These are phyloP conservation scores for Antedon mediterranea DNA, from an alignment of 53 echinoderm and acorn worm genomes.

Conservation along the genomic window DNA sequence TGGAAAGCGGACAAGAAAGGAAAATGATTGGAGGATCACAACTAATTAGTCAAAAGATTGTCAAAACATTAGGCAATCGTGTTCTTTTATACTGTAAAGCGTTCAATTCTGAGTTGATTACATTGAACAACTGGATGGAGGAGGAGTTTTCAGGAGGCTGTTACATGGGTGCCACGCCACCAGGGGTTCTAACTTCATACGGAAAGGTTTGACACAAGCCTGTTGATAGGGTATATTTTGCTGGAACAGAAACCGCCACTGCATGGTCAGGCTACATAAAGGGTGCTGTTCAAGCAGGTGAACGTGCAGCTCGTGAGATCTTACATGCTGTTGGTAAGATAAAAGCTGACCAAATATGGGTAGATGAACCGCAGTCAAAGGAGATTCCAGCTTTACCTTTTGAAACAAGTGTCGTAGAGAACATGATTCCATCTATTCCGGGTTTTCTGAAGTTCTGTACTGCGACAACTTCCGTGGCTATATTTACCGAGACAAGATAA, in stretches of 20 bases:
- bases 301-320: slow-evolving; percentile 67
- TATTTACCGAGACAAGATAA: background rate
- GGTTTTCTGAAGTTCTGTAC: slow-evolving; percentile 27
- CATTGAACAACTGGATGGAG: slow-evolving; percentile 77
- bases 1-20: slow-evolving; percentile 40
- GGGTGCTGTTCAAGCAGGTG: slow-evolving; percentile 58
- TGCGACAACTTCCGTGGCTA: background rate
- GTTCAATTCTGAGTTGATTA: slow-evolving; percentile 42
- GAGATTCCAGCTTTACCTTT: slow-evolving; percentile 51
- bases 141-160: slow-evolving; percentile 66
- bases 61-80: slow-evolving; percentile 36
- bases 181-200: slow-evolving; percentile 49
- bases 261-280: slow-evolving; percentile 73
- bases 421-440: slow-evolving; percentile 29
- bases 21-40: slow-evolving; percentile 58
- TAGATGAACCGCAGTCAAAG: slow-evolving; percentile 53
- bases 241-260: slow-evolving; percentile 61
- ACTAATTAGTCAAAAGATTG: slow-evolving; percentile 43
- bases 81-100: slow-evolving; percentile 55
- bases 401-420: slow-evolving; percentile 20
- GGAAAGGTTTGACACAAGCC: slow-evolving; percentile 62
- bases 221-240: slow-evolving; percentile 44
- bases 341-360: slow-evolving; percentile 41
- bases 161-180: slow-evolving; percentile 55
- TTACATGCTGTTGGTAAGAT: slow-evolving; percentile 56